Percentiles rank a stretch among this genome's conserved stretches.
phyloP scores from a whole-genome alignment of 2,888 invertebrate species.

The Quadroppia sp. region DNA sequence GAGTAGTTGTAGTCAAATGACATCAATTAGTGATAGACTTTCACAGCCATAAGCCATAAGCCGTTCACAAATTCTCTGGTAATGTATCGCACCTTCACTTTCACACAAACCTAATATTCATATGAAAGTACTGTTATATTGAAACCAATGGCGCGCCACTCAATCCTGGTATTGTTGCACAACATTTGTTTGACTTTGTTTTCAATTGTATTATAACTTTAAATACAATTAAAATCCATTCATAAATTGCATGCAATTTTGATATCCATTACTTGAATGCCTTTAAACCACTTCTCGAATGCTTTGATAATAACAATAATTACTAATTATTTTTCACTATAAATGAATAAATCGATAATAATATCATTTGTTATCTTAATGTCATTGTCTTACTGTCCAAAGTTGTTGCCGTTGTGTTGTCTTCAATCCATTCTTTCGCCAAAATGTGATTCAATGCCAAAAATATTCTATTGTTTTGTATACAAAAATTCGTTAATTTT shows the following conservation, averaged over 20 bases:
- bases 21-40: not conserved
- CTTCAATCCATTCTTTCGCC: too few relatives aligned
- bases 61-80: not conserved
- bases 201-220: not conserved
- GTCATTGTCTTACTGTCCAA: too few relatives aligned
- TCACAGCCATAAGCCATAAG: not conserved
- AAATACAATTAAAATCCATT: not conserved
- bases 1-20: conserved; percentile 15
- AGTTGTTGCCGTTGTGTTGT: too few relatives aligned
- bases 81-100: conserved; percentile 8
- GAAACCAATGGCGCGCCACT: conserved; percentile 17
- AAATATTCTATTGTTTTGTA: too few relatives aligned
- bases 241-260: not conserved
- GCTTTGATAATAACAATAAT: not conserved
- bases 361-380: too few relatives aligned
- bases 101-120: conserved; percentile 1
- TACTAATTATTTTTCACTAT: not conserved
- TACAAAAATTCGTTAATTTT: too few relatives aligned
- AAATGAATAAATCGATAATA: too few relatives aligned
- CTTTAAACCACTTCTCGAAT: not conserved
- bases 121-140: too few relatives aligned
- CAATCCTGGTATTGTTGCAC: conserved; percentile 34
- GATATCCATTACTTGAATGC: not conserved
- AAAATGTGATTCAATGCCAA: too few relatives aligned
- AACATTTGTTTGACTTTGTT: not conserved